Percentiles rank a stretch among this genome's conserved stretches.
Conservation (phyloP, 2,113 vertebrate species). For the Tiliqua scincoides region DNA sequence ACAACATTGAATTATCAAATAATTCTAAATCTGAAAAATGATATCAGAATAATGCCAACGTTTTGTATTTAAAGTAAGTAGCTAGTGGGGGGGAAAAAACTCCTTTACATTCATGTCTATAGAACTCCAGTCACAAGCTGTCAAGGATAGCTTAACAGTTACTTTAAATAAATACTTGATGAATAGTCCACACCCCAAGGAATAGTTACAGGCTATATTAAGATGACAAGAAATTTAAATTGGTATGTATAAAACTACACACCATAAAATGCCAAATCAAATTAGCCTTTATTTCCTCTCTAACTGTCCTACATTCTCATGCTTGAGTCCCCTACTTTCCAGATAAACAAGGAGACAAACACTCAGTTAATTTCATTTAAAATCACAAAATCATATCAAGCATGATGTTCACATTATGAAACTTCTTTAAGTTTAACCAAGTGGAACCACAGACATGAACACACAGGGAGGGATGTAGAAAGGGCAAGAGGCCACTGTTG, state of each 20-base stretch:
- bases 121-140: slow-evolving; percentile 48
- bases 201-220: slow-evolving; percentile 65
- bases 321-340: slow-evolving; percentile 18
- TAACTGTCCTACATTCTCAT: slow-evolving; percentile 10
- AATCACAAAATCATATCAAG: no score
- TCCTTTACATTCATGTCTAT: background rate
- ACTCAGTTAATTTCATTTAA: background rate
- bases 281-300: slow-evolving; percentile 22
- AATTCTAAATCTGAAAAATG: background rate
- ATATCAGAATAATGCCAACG: background rate
- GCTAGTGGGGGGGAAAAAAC: slow-evolving; percentile 27
- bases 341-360: slow-evolving; percentile 2
- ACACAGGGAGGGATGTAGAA: no score
- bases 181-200: slow-evolving; percentile 48
- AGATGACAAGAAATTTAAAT: slow-evolving; percentile 50
- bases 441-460: no score
- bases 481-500: no score
- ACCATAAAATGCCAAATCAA: slow-evolving; percentile 33
- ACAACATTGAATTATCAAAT: slow-evolving; percentile 5
- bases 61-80: slow-evolving; percentile 8
- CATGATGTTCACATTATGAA: no score
- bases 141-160: slow-evolving; percentile 51
- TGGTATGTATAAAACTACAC: slow-evolving; percentile 4
- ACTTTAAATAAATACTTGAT: slow-evolving; percentile 60
- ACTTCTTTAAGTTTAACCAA: no score